Percentiles rank a stretch among this genome's conserved stretches.
phyloP scores from a whole-genome alignment of 2,113 vertebrate species.

The Notarius lentiginosus region DNA sequence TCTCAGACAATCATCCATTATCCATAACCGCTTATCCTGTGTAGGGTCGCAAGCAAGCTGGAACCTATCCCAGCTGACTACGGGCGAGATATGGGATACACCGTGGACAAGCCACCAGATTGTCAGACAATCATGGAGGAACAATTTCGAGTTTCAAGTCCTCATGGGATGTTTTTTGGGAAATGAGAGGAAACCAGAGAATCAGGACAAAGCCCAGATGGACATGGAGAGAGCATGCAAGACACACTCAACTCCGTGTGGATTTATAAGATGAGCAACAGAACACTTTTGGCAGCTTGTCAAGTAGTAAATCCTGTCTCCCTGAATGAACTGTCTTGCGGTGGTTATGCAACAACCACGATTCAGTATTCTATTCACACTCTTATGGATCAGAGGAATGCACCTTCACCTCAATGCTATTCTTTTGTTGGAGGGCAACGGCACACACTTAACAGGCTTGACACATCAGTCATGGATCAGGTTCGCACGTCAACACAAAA shows the following conservation, averaged over 20 bases:
- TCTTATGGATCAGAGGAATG: conserved; percentile 53
- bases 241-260: not conserved
- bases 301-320: not conserved
- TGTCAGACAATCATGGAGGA: not conserved
- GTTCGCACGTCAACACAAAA: not conserved
- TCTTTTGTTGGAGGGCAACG: conserved; percentile 40
- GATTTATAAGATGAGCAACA: not conserved
- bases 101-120: no score
- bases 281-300: not conserved
- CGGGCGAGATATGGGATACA: not conserved
- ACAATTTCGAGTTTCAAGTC: not conserved
- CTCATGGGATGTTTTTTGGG: not conserved
- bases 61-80: no score
- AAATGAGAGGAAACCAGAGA: not conserved
- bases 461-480: conserved; percentile 4
- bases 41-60: no score
- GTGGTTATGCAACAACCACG: conserved; percentile 44
- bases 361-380: conserved; percentile 57
- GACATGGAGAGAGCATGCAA: not conserved
- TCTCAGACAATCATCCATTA: no score
- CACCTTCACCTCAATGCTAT: conserved; percentile 21
- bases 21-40: no score
- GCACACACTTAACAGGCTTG: conserved; percentile 41
- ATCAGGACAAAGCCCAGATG: no score
- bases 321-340: conserved; percentile 26